Conservation (phyloP, 1,140 invertebrate species). For the Andrena cerasifolii region DNA sequence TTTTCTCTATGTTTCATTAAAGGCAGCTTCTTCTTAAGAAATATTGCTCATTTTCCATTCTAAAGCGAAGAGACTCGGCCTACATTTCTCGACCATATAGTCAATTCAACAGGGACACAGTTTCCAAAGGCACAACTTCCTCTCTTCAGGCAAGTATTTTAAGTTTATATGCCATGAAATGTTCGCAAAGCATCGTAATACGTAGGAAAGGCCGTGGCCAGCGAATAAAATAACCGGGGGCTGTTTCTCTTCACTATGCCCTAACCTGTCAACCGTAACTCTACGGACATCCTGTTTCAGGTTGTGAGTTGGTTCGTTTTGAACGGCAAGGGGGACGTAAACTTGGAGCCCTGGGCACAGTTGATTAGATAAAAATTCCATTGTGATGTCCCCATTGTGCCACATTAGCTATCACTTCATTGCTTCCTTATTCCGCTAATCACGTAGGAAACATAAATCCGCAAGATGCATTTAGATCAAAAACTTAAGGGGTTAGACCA, state of each 20-base stretch:
- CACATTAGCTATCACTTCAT: background rate
- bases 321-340: background rate
- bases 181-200: background rate
- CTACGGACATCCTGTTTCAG: slow-evolving; percentile 30
- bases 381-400: background rate
- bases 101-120: background rate
- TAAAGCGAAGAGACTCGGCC: background rate
- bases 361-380: slow-evolving; percentile 17
- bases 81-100: background rate
- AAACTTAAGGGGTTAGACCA: no score
- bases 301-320: slow-evolving; percentile 18
- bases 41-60: background rate
- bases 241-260: slow-evolving; percentile 33
- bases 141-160: background rate
- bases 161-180: slow-evolving; percentile 1
- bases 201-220: slow-evolving; percentile 37
- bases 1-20: no score
- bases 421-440: no score
- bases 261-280: slow-evolving; percentile 49
- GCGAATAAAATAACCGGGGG: slow-evolving; percentile 47
- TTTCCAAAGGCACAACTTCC: background rate
- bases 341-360: background rate
- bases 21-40: no score
- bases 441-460: no score
- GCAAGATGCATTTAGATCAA: no score